Percentiles rank a stretch among this genome's conserved stretches.
Conservation (phyloP, 2,113 vertebrate species). For the Ceyx melanurus region DNA sequence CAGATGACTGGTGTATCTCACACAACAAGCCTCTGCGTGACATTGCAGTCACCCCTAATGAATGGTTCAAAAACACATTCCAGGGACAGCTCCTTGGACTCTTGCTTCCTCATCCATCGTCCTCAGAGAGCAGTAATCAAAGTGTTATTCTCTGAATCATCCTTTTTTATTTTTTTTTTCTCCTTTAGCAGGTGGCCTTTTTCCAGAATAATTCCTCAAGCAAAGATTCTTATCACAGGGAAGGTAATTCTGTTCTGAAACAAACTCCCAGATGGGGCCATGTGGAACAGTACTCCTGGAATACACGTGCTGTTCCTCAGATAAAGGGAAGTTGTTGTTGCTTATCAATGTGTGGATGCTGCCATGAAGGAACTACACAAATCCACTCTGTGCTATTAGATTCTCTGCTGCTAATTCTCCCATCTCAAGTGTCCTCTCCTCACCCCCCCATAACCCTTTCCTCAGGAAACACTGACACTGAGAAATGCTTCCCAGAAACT, state of each 20-base stretch:
- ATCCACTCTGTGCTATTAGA: neutral
- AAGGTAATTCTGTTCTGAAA: conserved; percentile 35
- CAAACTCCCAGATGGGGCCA: neutral
- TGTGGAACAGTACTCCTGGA: neutral
- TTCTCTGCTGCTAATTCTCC: neutral
- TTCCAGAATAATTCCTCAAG: neutral
- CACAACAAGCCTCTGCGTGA: neutral
- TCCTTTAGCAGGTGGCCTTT: neutral
- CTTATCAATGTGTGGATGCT: neutral
- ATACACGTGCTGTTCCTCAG: neutral
- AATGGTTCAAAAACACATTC: neutral
- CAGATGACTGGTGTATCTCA: neutral
- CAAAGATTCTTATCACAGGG: neutral
- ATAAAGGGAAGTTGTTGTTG: neutral
- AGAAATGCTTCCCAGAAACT: neutral
- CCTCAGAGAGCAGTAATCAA: conserved; percentile 18
- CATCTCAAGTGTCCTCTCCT: neutral
- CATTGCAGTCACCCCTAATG: neutral
- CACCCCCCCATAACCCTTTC: neutral
- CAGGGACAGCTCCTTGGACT: conserved; percentile 1
- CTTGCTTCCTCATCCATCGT: neutral
- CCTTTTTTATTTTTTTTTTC: neutral
- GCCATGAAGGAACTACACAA: neutral
- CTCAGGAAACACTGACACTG: conserved; percentile 2
- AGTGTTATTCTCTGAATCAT: conserved; percentile 13